Evolutionary conservation across 2,888 invertebrate genomes (phyloP).

Genomic region (Limenitis camilla): DNA sequence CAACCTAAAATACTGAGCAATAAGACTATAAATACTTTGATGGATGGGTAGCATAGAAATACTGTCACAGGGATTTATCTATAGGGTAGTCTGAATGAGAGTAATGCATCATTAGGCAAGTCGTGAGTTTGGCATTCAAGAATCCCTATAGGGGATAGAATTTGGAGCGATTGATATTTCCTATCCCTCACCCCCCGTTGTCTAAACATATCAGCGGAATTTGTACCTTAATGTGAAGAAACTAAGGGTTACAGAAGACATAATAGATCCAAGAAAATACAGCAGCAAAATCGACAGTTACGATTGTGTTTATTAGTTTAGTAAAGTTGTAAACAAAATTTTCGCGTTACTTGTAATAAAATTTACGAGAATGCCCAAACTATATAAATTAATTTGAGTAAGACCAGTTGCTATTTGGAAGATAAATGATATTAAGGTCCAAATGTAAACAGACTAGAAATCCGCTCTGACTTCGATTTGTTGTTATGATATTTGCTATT

Average conservation of each 20-base stretch:
- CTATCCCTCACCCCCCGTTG: slow-evolving; percentile 20
- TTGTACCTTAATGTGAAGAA: neutral
- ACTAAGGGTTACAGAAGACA: neutral
- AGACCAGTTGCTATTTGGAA: too few species aligned
- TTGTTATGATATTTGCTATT: too few species aligned
- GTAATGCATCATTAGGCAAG: slow-evolving; percentile 48
- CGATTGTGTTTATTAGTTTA: neutral
- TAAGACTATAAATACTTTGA: neutral
- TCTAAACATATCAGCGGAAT: neutral
- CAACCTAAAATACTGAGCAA: neutral
- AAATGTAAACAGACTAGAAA: too few species aligned
- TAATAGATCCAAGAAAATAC: too few species aligned
- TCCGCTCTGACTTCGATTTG: too few species aligned
- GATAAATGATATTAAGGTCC: too few species aligned
- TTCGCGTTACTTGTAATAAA: too few species aligned
- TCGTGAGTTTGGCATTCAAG: slow-evolving; percentile 42
- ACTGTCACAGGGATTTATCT: slow-evolving; percentile 21
- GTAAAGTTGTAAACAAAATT: too few species aligned
- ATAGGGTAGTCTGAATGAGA: slow-evolving; percentile 33
- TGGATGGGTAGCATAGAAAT: neutral
- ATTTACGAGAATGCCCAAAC: too few species aligned
- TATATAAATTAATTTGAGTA: too few species aligned
- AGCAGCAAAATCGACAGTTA: neutral
- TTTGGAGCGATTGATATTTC: slow-evolving; percentile 43
- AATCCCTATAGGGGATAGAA: slow-evolving; percentile 31